These are phyloP conservation scores for Pelobates cultripes DNA, from an alignment of 2,797 vertebrate species.

Conservation along the genomic window DNA sequence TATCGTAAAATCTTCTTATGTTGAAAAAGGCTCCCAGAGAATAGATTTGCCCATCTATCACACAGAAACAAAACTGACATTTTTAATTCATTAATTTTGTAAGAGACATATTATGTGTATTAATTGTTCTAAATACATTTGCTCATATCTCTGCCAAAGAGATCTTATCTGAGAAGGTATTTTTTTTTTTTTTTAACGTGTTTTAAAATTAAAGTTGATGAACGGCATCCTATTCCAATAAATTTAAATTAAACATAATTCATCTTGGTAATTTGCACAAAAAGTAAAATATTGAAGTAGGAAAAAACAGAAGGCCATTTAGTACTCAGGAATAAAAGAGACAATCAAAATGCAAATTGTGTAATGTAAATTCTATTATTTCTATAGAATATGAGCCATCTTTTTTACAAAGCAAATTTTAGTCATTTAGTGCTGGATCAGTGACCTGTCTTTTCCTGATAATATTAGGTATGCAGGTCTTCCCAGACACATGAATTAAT, in stretches of 20 bases:
- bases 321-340: slow-evolving; percentile 31
- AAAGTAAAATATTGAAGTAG: slow-evolving; percentile 2
- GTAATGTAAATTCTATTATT: slow-evolving; percentile 28
- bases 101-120: slow-evolving; percentile 2
- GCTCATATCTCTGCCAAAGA: neutral
- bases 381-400: slow-evolving; percentile 25
- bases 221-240: neutral
- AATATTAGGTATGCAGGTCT: slow-evolving; percentile 45
- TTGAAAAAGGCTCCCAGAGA: too few species aligned
- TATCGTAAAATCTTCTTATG: too few species aligned
- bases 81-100: slow-evolving; percentile 11
- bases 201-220: slow-evolving; percentile 6
- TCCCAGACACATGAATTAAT: slow-evolving; percentile 47
- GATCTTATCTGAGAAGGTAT: neutral
- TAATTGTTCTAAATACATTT: slow-evolving; percentile 3
- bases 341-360: slow-evolving; percentile 49
- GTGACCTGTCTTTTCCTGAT: slow-evolving; percentile 23
- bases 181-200: neutral
- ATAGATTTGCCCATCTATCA: neutral
- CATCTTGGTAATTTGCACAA: slow-evolving; percentile 4
- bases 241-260: slow-evolving; percentile 17
- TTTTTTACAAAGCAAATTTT: slow-evolving; percentile 36
- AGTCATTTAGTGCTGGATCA: slow-evolving; percentile 43
- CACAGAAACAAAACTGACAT: neutral
- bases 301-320: slow-evolving; percentile 31